Conservation (phyloP, 92 coral and sea anemone species). For the Phenganax subtilis region DNA sequence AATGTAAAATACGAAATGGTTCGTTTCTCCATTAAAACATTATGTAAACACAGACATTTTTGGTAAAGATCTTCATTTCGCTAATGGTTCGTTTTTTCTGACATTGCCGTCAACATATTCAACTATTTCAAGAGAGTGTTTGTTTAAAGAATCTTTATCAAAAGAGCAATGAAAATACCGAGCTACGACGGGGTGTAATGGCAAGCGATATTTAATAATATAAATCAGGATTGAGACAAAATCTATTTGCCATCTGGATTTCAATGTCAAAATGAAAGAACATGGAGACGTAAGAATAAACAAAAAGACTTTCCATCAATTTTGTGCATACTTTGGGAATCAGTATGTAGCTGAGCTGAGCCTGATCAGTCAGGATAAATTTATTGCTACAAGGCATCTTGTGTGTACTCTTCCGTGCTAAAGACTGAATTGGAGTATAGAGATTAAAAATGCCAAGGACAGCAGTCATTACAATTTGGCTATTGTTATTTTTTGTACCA, state of each 20-base stretch:
- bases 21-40: neutral
- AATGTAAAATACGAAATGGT: neutral
- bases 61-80: neutral
- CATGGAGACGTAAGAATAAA: neutral
- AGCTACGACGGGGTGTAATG: constrained; percentile 10
- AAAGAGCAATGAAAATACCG: neutral
- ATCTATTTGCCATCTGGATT: constrained; percentile 28
- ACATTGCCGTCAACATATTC: constrained; percentile 11
- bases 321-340: no score
- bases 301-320: no score
- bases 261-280: neutral
- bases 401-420: no score
- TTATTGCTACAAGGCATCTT: no score
- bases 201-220: neutral
- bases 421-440: no score
- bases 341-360: no score
- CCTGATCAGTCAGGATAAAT: no score
- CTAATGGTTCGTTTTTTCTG: neutral
- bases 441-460: neutral
- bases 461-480: neutral
- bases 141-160: constrained; percentile 7
- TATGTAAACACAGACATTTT: neutral
- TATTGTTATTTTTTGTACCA: neutral
- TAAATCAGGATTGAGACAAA: neutral
- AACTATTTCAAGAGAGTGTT: neutral